Base-by-base conservation (phyloP, 1,140 invertebrate species). In the Nebria ingens region DNA sequence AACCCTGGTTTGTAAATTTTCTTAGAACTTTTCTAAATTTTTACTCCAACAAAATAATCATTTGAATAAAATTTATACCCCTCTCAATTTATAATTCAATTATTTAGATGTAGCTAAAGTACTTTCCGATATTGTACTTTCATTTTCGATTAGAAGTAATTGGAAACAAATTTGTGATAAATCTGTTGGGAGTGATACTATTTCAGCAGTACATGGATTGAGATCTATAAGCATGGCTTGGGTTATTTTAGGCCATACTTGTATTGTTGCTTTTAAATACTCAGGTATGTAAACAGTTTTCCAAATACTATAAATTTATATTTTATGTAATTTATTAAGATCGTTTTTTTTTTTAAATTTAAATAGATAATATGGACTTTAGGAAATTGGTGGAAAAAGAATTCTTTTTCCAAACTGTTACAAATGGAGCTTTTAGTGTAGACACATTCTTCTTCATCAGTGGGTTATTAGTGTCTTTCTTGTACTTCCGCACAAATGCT, bases 401-500 rank as follows among this genome's bases (percentile, higher is more conserved):
- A 61, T 84, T 90, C 69, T 76, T 86, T 56, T 90, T 90, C 65
- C 87, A 91, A 71, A 85, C 87, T 0, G 84, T 92, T 22, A 81
- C 85, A 12, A 94, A 93, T 69, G 91, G 87, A 0, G 82, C 88
- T 0, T 91, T 91, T 69, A 91, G 90, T 58, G 92, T 95, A 0
- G 91, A 94, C 65, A 91, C 91, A 0, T 95, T 94, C 73, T 95
- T 95, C 76, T 89, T 92, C 66, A 84, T 87, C 61, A 87, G 87
- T 53, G 88, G 87, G 17, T 77, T 89, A 61, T 75, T 91, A 61
- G 87, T 91, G 17, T 84, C 86, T 9, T 91, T 86, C 66, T 72
- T 91, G n/a, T 91, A 89, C 68, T 90, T 89, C 72, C 76, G 88
- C 17, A 87, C 86, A 4, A 87, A 84, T 62, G 83, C 86, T 13